phyloP scores from a whole-genome alignment of 2,888 invertebrate species.

The Rhyacophila evoluta region DNA sequence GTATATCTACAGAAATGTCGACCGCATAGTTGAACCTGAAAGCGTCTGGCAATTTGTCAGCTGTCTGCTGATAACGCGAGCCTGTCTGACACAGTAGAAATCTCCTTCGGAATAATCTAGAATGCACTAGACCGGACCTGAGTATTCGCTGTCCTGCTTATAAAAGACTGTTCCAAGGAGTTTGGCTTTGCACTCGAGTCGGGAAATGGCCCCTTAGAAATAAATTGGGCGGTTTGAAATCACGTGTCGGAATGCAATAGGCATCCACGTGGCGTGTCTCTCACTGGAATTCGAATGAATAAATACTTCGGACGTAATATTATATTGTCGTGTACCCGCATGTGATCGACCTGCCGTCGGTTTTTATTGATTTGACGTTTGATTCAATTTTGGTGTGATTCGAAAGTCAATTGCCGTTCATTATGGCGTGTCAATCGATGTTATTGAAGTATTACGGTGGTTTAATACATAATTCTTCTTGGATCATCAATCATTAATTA shows the following conservation, averaged over 20 bases:
- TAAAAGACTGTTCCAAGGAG: neutral
- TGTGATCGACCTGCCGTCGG: neutral
- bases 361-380: neutral
- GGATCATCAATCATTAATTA: neutral
- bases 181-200: neutral
- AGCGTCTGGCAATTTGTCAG: neutral
- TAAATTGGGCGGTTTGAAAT: conserved; percentile 19
- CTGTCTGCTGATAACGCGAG: neutral
- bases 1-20: neutral
- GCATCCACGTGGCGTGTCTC: conserved; percentile 32
- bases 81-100: neutral
- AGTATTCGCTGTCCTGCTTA: neutral
- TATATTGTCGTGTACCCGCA: conserved; percentile 9
- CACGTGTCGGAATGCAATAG: conserved; percentile 41
- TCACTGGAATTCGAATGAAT: conserved; percentile 34
- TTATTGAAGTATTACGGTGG: neutral
- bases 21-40: conserved; percentile 13
- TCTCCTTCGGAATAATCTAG: neutral
- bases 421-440: neutral
- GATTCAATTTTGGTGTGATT: conserved; percentile 11
- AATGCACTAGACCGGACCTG: neutral
- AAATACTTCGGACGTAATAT: neutral
- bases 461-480: neutral
- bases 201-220: neutral
- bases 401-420: neutral